Conservation (phyloP, 2,113 vertebrate species). For the Nothoprocta perdicaria region DNA sequence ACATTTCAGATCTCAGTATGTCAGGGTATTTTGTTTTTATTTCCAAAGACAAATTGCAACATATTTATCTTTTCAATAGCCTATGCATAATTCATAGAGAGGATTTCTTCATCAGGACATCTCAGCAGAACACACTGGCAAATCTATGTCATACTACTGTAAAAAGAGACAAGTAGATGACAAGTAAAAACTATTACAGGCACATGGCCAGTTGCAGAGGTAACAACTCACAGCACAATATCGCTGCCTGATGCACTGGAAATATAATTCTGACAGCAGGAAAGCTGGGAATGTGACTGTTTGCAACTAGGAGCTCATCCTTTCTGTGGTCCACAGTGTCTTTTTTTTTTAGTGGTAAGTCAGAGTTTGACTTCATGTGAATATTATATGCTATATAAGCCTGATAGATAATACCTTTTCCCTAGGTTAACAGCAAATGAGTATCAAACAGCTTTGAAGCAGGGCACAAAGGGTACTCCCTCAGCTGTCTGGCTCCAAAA, state of each 20-base stretch:
- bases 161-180: neutral
- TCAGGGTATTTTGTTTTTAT: neutral
- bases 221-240: neutral
- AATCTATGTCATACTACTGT: neutral
- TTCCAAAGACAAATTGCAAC: neutral
- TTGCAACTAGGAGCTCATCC: neutral
- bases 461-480: neutral
- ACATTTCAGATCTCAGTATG: neutral
- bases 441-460: neutral
- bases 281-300: neutral
- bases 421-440: neutral
- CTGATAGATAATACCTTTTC: neutral
- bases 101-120: neutral
- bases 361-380: neutral
- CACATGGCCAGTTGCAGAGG: neutral
- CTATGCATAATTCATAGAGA: neutral
- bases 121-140: neutral
- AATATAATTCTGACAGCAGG: neutral
- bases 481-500: neutral
- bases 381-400: neutral
- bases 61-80: neutral
- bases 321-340: neutral
- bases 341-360: neutral
- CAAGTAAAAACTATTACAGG: neutral
- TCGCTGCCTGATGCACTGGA: neutral